A percentile compares a stretch with the other conserved stretches of the same genome.
phyloP scores from a whole-genome alignment of 2,113 vertebrate species.

The Coracopsis vasa region DNA sequence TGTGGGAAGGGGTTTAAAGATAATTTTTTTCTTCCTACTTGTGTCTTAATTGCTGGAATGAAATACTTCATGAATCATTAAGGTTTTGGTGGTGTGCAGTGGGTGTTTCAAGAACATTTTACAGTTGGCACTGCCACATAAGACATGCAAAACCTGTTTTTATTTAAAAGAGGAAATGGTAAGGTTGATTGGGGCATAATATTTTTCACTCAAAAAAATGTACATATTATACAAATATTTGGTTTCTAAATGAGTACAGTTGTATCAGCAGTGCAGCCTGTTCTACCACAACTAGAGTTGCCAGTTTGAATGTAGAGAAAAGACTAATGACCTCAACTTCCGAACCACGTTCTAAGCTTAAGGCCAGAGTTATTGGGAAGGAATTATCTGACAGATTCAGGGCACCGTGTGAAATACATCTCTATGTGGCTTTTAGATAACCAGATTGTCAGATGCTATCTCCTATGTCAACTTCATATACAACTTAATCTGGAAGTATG shows the following conservation, averaged over 20 bases:
- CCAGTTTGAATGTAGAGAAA: not conserved
- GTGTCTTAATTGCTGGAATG: slow-evolving; percentile 13
- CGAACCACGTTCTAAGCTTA: not conserved
- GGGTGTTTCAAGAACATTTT: not conserved
- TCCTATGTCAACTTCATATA: not conserved
- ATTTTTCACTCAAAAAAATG: not conserved
- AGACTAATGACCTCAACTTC: not conserved
- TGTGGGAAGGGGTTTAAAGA: slow-evolving; percentile 35
- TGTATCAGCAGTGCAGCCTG: not conserved
- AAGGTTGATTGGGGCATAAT: not conserved
- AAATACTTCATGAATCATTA: not conserved
- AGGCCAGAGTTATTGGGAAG: not conserved
- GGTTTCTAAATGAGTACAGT: not conserved
- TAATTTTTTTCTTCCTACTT: not conserved
- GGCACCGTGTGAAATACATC: not conserved
- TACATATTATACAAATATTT: not conserved
- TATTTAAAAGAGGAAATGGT: not conserved
- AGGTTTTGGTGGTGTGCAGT: not conserved
- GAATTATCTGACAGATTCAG: not conserved
- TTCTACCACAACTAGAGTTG: not conserved
- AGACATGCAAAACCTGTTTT: not conserved
- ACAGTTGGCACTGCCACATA: not conserved
- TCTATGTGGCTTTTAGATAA: not conserved
- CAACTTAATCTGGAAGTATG: not conserved
- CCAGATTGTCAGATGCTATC: not conserved